Evolutionary conservation across 2,888 invertebrate genomes (phyloP), one percentile per base, ranked within the genome.

Genomic region (Sepioteuthis lessoniana): DNA sequence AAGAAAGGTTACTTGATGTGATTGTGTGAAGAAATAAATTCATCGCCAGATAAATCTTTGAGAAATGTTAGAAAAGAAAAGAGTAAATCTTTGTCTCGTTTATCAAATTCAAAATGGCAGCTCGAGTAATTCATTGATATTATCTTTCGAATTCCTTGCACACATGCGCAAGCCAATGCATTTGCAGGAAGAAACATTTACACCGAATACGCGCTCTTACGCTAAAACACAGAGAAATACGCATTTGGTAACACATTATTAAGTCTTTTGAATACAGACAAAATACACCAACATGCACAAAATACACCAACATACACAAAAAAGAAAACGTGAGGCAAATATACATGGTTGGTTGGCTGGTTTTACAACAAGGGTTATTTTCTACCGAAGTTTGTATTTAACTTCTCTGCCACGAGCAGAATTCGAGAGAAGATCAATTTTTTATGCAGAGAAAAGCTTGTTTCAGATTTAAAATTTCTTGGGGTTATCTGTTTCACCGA

Each of bases 71-170:
- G n/a, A 76, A 76, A 76, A 76, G 76, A 76, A 76, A 28, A 5
- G 76, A 76, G n/a, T 76, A 76, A 76, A 76, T 76, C 76, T 19
- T 76, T 76, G n/a, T n/a, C n/a, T 76, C 76, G 35, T 76, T 76
- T 76, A 76, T 76, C 76, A 76, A 76, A 76, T 76, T 76, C 76
- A 76, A 76, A 35, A 76, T 76, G 76, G 76, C 76, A 76, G 76
- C 76, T 76, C 13, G 76, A n/a, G 76, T 76, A 76, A 76, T 76
- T 35, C 35, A 35, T 35, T 76, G 76, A 76, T 76, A 76, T 76
- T n/a, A 76, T 76, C 76, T 76, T 76, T 35, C 76, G 3, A 3
- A 13, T 76, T n/a, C 76, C n/a, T 76, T 2, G 19, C 76, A 35
- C 76, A n/a, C 76, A 76, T 76, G n/a, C n/a, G 8, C 16, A n/a